A percentile compares a stretch with the other conserved stretches of the same genome.
These are phyloP conservation scores for Heliconius congener DNA, from an alignment of 1,140 invertebrate species.

Conservation along the genomic window DNA sequence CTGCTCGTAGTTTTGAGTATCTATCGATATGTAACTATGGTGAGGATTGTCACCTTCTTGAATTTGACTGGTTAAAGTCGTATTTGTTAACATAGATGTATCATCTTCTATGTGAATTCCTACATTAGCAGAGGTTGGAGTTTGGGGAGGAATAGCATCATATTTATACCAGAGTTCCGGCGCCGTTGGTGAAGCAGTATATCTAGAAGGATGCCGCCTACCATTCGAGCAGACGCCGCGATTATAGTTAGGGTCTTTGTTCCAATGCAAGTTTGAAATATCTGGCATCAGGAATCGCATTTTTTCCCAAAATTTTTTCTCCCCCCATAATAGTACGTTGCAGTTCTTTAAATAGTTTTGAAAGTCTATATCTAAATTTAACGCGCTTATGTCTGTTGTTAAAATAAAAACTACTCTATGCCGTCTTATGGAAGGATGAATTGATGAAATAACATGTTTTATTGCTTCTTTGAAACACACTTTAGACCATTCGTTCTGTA, in stretches of 20 bases:
- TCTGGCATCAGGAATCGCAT: constrained; percentile 93
- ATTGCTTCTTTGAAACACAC: constrained; percentile 87
- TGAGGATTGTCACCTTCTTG: constrained; percentile 77
- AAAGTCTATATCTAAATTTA: constrained; percentile 90
- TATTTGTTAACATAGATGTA: constrained; percentile 79
- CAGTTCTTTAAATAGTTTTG: constrained; percentile 91
- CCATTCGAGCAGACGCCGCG: constrained; percentile 75
- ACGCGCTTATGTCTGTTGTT: constrained; percentile 88
- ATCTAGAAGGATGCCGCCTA: constrained; percentile 75
- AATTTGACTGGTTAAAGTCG: constrained; percentile 78
- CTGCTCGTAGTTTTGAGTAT: constrained; percentile 79
- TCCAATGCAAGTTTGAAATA: constrained; percentile 82
- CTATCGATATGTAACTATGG: constrained; percentile 80
- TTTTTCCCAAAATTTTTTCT: constrained; percentile 95
- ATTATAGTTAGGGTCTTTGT: constrained; percentile 78
- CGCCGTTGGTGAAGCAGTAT: constrained; percentile 80
- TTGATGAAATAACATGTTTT: constrained; percentile 88
- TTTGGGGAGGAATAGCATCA: constrained; percentile 79
- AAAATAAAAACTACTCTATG: constrained; percentile 87
- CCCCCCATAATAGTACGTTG: constrained; percentile 91
- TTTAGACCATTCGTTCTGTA: constrained; percentile 89
- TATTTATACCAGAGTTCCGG: constrained; percentile 81
- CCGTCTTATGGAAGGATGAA: constrained; percentile 83
- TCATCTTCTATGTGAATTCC: constrained; percentile 74
- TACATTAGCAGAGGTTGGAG: constrained; percentile 59